Conservation (phyloP, 2,888 invertebrate species). For the Tetragonula carbonaria region DNA sequence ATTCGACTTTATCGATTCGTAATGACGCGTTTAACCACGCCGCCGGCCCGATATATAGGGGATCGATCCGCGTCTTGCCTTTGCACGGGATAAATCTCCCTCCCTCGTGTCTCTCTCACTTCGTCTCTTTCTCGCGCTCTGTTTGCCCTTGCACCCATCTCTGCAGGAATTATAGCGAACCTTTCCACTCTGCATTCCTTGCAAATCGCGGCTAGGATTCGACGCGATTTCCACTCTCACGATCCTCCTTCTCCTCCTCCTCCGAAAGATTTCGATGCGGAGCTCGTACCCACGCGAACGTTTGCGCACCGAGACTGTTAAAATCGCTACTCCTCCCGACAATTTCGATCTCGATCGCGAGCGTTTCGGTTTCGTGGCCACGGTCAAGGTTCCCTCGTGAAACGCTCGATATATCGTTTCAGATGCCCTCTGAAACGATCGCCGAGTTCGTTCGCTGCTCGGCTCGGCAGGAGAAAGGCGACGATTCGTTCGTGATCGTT, state of each 20-base stretch:
- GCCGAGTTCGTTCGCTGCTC: background rate
- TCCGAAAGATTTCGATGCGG: constrained; percentile 61
- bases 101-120: background rate
- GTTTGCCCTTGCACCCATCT: constrained; percentile 4
- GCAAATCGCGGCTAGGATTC: constrained; percentile 61
- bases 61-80: background rate
- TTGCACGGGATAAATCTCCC: background rate
- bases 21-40: constrained; percentile 18
- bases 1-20: constrained; percentile 41
- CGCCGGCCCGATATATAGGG: background rate
- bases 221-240: constrained; percentile 58
- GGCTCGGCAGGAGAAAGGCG: constrained; percentile 71
- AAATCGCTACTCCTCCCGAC: constrained; percentile 38
- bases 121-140: background rate
- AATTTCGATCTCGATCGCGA: constrained; percentile 12
- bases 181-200: constrained; percentile 59
- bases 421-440: background rate
- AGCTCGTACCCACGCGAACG: constrained; percentile 38
- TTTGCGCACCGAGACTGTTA: constrained; percentile 46
- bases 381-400: constrained; percentile 14
- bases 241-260: constrained; percentile 45
- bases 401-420: background rate
- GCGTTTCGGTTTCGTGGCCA: background rate
- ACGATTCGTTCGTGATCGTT: constrained; percentile 66
- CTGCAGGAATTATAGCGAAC: constrained; percentile 19